Percentiles rank a stretch among this genome's conserved stretches.
These are phyloP conservation scores for Noctua comes DNA, from an alignment of 2,888 invertebrate genomes.

Conservation along the genomic window DNA sequence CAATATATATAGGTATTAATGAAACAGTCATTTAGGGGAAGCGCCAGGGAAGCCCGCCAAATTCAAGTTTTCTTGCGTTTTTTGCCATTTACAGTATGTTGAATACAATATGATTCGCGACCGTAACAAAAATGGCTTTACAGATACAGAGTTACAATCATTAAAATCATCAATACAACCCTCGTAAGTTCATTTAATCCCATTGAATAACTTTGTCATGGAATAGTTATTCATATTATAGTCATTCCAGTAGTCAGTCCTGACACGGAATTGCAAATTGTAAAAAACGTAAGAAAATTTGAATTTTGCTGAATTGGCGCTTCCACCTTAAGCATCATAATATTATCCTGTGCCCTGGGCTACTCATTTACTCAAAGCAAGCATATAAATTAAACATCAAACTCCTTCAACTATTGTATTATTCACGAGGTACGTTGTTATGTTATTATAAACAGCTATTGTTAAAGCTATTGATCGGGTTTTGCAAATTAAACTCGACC, in stretches of 20 bases:
- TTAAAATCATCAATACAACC: neutral
- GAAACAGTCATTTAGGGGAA: neutral
- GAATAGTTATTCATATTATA: neutral
- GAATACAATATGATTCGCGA: neutral
- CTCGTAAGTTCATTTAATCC: neutral
- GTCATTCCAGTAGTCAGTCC: too few relatives aligned
- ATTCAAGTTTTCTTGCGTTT: too few relatives aligned
- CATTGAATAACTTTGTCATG: neutral
- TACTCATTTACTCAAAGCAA: conserved; percentile 21
- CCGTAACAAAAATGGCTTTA: neutral
- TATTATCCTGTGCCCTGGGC: neutral
- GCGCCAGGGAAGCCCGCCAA: neutral
- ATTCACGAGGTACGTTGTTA: conserved; percentile 32
- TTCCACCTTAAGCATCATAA: neutral
- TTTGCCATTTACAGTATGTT: too few relatives aligned
- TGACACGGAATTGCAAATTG: neutral
- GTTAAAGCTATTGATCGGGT: conserved; percentile 44
- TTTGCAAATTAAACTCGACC: conserved; percentile 52
- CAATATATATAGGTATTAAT: too few relatives aligned
- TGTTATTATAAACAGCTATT: conserved; percentile 60
- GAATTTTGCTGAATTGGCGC: neutral
- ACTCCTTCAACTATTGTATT: conserved; percentile 36
- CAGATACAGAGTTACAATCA: too few relatives aligned
- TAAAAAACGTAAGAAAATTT: neutral
- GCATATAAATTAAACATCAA: conserved; percentile 38